Evolutionary conservation across 1,140 invertebrate species (phyloP), one percentile per base, ranked within the genome.

Genomic region (Drosophila nannoptera): DNA sequence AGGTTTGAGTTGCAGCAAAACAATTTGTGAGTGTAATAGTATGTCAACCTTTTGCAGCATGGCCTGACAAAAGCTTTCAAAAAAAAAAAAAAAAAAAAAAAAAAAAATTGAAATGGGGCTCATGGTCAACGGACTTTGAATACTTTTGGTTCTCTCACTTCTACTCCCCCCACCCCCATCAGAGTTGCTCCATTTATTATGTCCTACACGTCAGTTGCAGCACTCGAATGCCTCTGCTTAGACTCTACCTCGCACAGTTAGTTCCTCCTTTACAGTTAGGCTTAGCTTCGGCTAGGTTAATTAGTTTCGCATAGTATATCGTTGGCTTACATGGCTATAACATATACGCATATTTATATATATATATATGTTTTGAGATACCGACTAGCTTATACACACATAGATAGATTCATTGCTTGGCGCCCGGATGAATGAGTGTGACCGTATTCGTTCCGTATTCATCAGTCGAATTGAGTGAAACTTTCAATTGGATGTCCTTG

Each of bases 71-170:
- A 64, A 71, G 73, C 80, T 76, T 74, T 73, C 80, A 84, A 86
- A 84, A 83, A 59, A 48, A 22, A 22, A 22, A 22, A 22, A 22
- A 22, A 22, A 22, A 22, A 22, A 22, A 22, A 22, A 22, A 22
- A 22, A 22, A 22, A 22, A 22, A 22, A 22, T 1, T 22, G 22
- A 22, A 43, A n/a, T 43, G 80, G 80, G 80, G 80, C 80, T 83
- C 80, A 68, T 64, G 66, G 76, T 83, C 80, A 84, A 61, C 73
- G 66, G 76, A 61, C 58, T 76, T 70, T 56, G 80, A 60, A 68
- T 61, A 84, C 80, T 73, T 83, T 70, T 74, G 76, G 80, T 62
- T 75, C 16, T 4, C 22, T 11, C n/a, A n/a, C n/a, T n/a, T n/a
- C n/a, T n/a, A n/a, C n/a, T n/a, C n/a, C n/a, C n/a, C n/a, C n/a